Evolutionary conservation across 2,888 invertebrate genomes (phyloP), one percentile per base, ranked within the genome.

Genomic region (Tetragonula carbonaria): DNA sequence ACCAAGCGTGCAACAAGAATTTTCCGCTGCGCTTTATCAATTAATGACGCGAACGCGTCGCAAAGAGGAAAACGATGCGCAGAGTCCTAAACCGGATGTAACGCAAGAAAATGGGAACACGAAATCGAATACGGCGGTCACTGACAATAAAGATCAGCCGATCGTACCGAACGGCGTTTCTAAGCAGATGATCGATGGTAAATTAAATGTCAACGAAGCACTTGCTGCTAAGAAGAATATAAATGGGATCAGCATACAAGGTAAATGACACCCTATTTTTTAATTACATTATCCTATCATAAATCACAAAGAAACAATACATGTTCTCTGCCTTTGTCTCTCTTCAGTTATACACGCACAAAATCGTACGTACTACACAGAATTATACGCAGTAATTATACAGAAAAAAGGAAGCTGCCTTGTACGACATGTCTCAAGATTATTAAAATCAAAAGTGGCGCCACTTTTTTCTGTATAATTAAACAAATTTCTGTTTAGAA

Each of bases 1-100:
- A 13, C 95, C 96, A 0, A 96, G 97, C 13, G 98, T 98, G 0
- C 97, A 97, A 91, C 95, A 96, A 50, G 97, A 98, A 93, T 98
- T 98, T 94, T 96, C 96, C 74, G 95, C 96, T 50, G 96, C 97
- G 0, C 95, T 98, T 50, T 95, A 96, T 28, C 96, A 97, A 86
- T 96, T 97, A 92, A 96, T 97, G 95, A 95, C 91, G 93, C 93
- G 95, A 66, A 95, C 95, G 0, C 93, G 92, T 28, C 91, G 93
- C 11, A 90, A 90, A 72, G 79, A 62, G 53, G 87, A 91, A 78
- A 73, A 83, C 86, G 89, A 88, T 82, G 82, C 78, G 51, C 78
- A 86, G 73, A 57, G 86, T 86, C 53, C 82, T 84, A 50, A 90
- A 92, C 87, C 86, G 62, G 85, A 74, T 28, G 79, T 14, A 80